phyloP scores from a whole-genome alignment of 1,140 invertebrate genomes.

The Dryas iulia region DNA sequence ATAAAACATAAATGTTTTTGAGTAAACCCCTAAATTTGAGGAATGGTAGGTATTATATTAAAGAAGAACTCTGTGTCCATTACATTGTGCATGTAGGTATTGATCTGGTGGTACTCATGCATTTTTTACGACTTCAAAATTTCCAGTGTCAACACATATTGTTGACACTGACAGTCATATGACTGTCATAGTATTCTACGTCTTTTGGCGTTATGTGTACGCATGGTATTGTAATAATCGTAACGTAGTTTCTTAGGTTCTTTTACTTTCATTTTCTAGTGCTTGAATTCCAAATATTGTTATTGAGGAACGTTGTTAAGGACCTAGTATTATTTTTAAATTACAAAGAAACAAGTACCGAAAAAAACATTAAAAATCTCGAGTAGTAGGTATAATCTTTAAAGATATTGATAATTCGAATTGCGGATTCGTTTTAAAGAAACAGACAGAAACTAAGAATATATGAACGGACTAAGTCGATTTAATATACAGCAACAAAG shows the following conservation, averaged over 20 bases:
- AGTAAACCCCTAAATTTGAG: constrained; percentile 38
- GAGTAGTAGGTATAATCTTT: background rate
- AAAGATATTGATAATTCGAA: too few relatives aligned
- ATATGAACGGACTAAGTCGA: too few relatives aligned
- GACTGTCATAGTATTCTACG: background rate
- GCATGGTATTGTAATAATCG: constrained; percentile 26
- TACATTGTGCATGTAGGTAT: constrained; percentile 69
- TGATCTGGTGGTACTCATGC: constrained; percentile 17
- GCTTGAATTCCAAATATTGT: constrained; percentile 15
- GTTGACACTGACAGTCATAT: too few relatives aligned
- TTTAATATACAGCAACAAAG: too few relatives aligned
- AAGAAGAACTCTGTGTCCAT: constrained; percentile 42
- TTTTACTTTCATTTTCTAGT: constrained; percentile 26
- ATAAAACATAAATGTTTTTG: constrained; percentile 54
- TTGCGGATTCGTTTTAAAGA: too few relatives aligned
- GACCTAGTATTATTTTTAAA: background rate
- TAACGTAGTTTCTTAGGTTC: constrained; percentile 12
- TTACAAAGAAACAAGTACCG: background rate
- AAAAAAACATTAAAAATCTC: background rate
- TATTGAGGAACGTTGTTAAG: background rate
- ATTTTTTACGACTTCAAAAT: background rate
- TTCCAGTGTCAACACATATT: background rate
- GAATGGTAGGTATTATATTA: constrained; percentile 45
- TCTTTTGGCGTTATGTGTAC: constrained; percentile 24
- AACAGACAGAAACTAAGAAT: too few relatives aligned